These are phyloP conservation scores for Heterodera filipjevi DNA, from an alignment of 2,888 invertebrate species.

Conservation along the genomic window DNA sequence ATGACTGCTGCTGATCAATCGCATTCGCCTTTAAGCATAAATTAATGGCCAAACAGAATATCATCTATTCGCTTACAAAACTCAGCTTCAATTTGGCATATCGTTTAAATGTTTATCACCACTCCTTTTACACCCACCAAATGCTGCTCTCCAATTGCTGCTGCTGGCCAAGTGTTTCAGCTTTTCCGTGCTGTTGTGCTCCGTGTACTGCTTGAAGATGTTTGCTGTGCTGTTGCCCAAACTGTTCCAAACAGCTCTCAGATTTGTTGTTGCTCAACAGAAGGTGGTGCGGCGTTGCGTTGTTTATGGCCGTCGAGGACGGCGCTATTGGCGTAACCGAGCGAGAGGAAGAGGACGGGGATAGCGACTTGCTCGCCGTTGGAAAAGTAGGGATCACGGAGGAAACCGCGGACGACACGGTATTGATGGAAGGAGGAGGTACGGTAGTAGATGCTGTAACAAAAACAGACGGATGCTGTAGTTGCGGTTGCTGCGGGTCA, in stretches of 20 bases:
- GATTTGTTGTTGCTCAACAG: conserved; percentile 14
- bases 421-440: background rate
- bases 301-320: background rate
- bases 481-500: background rate
- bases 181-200: background rate
- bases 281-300: conserved; percentile 1
- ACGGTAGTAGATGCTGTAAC: background rate
- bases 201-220: conserved; percentile 4
- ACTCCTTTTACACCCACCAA: conserved; percentile 19
- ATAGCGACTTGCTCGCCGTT: background rate
- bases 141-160: conserved; percentile 22
- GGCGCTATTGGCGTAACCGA: background rate
- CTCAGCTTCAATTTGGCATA: no score
- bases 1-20: background rate
- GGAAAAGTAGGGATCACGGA: background rate
- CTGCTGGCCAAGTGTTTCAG: background rate
- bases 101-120: no score
- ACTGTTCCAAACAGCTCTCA: conserved; percentile 23
- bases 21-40: background rate
- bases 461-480: background rate
- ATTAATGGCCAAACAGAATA: background rate
- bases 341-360: conserved; percentile 22
- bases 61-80: background rate
- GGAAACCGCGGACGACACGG: background rate
- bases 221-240: conserved; percentile 22